Base-by-base conservation (phyloP, 2,797 vertebrate genomes). In the Kryptopterus vitreolus region DNA sequence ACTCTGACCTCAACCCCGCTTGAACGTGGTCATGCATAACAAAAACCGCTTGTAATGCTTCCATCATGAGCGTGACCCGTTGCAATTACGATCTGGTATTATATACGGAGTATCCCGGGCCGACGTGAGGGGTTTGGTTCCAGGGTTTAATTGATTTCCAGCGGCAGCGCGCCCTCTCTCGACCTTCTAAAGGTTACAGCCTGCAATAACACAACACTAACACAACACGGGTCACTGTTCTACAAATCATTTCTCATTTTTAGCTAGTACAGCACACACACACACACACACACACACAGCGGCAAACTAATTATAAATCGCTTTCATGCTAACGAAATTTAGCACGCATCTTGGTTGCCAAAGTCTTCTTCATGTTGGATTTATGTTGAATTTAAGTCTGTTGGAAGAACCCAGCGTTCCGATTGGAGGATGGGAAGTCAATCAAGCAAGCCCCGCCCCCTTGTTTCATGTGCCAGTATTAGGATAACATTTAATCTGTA, bases 401-500 rank as follows among this genome's bases (percentile, higher is more conserved):
- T n/a, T n/a, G n/a, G n/a, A n/a, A n/a, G n/a, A n/a, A n/a, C n/a
- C n/a, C n/a, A n/a, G n/a, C n/a, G 38, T 7, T 43, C 38, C 38
- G 10, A 43, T 43, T 1, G 3, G n/a, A 16, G 16, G 7, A 26
- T 18, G 15, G 15, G 29, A 69, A 33, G 8, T 29, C 0, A 11
- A 71, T 11, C 15, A 22, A 71, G 18, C 33, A 53, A n/a, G 13
- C 26, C 68, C 22, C 18, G 29, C 22, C 29, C 24, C 43, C 35
- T 12, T 24, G n/a, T 12, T 69, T 69, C 16, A 55, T 8, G 55
- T 16, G 35, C 50, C 26, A 6, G 63, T 61, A 69, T 76, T 43
- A 43, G 43, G 46, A 61, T 62, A 78, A 73, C 35, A 65, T 78
- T 73, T 72, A 73, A 35, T 48, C 26, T 24, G 61, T 62, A 53